Percentiles rank a stretch among this genome's conserved stretches.
These are phyloP conservation scores for Erythrocercus mccallii DNA, from an alignment of 2,113 vertebrate genomes.

Conservation along the genomic window DNA sequence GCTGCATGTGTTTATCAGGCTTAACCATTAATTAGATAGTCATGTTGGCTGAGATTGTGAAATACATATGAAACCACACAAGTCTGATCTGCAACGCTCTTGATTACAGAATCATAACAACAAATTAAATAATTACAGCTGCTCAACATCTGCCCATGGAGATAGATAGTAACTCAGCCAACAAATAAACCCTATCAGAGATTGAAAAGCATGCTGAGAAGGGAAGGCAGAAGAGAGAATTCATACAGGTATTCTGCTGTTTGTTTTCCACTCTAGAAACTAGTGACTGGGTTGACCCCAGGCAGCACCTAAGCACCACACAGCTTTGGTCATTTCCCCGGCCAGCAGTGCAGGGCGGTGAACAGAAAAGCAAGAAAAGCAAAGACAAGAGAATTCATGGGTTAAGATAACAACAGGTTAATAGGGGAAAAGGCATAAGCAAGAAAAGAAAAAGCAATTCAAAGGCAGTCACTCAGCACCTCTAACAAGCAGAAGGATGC, in stretches of 20 bases:
- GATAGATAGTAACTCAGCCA: not conserved
- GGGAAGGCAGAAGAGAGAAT: not conserved
- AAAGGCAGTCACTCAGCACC: not conserved
- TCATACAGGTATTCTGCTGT: not conserved
- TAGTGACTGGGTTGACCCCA: fast-evolving
- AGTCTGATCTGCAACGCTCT: not conserved
- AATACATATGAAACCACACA: fast-evolving
- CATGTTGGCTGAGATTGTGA: not conserved
- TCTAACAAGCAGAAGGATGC: not conserved
- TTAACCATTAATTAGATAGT: not conserved
- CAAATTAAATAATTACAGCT: not conserved
- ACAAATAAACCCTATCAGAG: not conserved
- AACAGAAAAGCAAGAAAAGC: not conserved
- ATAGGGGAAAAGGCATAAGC: not conserved
- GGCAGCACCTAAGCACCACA: not conserved
- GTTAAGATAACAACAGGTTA: not conserved
- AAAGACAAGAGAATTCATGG: not conserved
- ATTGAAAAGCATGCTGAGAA: not conserved
- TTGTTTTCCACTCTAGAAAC: not conserved
- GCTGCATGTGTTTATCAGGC: not conserved
- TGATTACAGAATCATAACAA: not conserved
- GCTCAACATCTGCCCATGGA: not conserved
- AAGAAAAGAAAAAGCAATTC: not conserved
- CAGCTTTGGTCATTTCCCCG: not conserved
- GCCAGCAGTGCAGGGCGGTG: not conserved